A percentile compares a stretch with the other conserved stretches of the same genome.
These are phyloP conservation scores for Tenebrio molitor DNA, from an alignment of 1,140 invertebrate genomes.

Conservation along the genomic window DNA sequence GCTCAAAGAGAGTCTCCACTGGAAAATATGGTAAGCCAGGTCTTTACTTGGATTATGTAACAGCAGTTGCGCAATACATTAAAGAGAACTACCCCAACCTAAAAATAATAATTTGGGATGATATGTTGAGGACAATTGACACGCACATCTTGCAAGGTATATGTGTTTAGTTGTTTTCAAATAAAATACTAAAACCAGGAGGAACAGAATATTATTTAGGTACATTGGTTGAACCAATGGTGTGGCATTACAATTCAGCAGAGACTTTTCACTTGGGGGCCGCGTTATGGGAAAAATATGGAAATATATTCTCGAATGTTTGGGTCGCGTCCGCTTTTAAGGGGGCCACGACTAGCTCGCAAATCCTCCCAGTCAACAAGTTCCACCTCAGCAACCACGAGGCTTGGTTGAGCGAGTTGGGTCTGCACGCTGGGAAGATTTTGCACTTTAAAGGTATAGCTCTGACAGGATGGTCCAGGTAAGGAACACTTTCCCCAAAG, in stretches of 20 bases:
- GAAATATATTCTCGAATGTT: conserved; percentile 83
- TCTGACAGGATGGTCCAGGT: conserved; percentile 82
- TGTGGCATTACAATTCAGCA: conserved; percentile 77
- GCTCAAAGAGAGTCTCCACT: conserved; percentile 51
- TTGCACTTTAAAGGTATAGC: conserved; percentile 74
- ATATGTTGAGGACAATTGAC: conserved; percentile 85
- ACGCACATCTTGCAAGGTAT: conserved; percentile 57
- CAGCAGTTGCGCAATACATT: conserved; percentile 75
- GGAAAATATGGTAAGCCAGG: conserved; percentile 63
- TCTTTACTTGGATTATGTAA: conserved; percentile 81
- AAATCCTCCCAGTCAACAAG: conserved; percentile 70
- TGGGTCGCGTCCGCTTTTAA: conserved; percentile 94
- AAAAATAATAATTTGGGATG: conserved; percentile 92
- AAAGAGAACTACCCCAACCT: conserved; percentile 75
- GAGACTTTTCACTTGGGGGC: conserved; percentile 60
- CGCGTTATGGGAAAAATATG: conserved; percentile 82
- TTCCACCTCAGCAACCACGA: conserved; percentile 79
- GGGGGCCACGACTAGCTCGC: conserved; percentile 73
- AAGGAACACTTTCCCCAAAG: conserved; percentile 40
- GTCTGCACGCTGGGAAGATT: conserved; percentile 68
- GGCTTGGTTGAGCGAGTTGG: conserved; percentile 74
- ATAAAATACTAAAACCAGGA: not conserved
- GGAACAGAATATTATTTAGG: conserved; percentile 64
- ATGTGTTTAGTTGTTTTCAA: not conserved
- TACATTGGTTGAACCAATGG: conserved; percentile 85